A percentile compares a stretch with the other conserved stretches of the same genome.
Evolutionary conservation across 1,140 invertebrate species (phyloP).

Genomic region (Littorina saxatilis): DNA sequence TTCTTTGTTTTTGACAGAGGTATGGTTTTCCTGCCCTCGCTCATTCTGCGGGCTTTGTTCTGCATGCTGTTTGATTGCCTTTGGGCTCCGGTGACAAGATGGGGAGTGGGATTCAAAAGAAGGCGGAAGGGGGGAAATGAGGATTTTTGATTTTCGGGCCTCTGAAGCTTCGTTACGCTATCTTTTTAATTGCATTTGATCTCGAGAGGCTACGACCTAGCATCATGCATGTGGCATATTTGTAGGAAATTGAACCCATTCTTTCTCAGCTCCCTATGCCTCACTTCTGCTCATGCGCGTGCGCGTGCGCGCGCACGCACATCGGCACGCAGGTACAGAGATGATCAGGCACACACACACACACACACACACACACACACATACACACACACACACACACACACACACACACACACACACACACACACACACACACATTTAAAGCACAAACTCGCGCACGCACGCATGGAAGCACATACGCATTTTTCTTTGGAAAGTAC

Average conservation of each 20-base stretch:
- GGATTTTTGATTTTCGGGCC: not conserved
- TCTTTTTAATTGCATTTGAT: not conserved
- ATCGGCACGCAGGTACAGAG: not conserved
- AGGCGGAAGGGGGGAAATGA: not conserved
- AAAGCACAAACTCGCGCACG: constrained; percentile 6
- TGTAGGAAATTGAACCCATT: too few relatives aligned
- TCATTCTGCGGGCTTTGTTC: not conserved
- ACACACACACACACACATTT: constrained; percentile 20
- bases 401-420: constrained; percentile 19
- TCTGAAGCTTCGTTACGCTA: not conserved
- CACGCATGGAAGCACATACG: not conserved
- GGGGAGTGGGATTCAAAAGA: not conserved
- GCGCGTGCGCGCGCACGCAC: not conserved
- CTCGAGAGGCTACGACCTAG: not conserved
- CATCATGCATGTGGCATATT: not conserved
- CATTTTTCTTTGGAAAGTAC: too few relatives aligned
- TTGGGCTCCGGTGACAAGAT: constrained; percentile 7
- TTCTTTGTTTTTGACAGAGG: not conserved
- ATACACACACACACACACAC: constrained; percentile 16
- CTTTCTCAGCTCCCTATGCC: too few relatives aligned
- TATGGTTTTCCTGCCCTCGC: not conserved
- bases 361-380: constrained; percentile 20
- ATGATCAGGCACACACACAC: not conserved
- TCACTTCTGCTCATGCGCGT: too few relatives aligned
- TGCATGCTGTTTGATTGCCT: constrained; percentile 1